Conservation (phyloP, 2,113 vertebrate species). For the Cyphomyrus discorhynchus region DNA sequence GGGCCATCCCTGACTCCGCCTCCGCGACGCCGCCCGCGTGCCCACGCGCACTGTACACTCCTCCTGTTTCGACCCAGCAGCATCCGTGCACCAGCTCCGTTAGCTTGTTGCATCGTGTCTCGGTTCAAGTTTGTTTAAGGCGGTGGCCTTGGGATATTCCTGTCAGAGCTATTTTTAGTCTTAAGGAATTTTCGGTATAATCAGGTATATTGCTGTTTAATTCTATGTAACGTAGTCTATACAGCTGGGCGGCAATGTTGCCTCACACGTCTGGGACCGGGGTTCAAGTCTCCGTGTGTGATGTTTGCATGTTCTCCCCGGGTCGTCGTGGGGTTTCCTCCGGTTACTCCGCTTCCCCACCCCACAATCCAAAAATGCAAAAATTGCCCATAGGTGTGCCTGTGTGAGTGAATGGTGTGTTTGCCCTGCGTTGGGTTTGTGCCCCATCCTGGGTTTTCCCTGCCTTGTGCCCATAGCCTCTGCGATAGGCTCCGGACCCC, state of each 20-base stretch:
- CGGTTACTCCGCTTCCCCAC: too few species aligned
- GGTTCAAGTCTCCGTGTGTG: background rate
- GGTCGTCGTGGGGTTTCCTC: too few species aligned
- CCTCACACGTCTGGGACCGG: background rate
- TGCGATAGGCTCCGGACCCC: background rate
- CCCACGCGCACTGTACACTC: background rate
- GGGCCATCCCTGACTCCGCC: background rate
- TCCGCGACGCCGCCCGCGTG: background rate
- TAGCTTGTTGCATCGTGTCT: background rate
- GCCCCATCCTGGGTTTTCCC: too few species aligned
- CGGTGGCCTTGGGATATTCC: background rate
- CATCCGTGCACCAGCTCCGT: background rate
- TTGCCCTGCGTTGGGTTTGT: too few species aligned
- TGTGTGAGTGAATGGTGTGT: too few species aligned
- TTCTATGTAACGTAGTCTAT: background rate
- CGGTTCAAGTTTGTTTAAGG: background rate
- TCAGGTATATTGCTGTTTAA: background rate
- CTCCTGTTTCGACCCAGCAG: background rate
- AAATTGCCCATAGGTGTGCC: background rate
- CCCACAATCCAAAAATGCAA: too few species aligned
- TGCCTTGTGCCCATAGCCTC: background rate
- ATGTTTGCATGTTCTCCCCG: background rate
- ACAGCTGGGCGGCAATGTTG: background rate
- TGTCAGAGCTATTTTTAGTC: background rate
- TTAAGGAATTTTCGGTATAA: background rate